Base-by-base conservation (phyloP, 2,888 invertebrate species). In the Phoenoteleia sp. region DNA sequence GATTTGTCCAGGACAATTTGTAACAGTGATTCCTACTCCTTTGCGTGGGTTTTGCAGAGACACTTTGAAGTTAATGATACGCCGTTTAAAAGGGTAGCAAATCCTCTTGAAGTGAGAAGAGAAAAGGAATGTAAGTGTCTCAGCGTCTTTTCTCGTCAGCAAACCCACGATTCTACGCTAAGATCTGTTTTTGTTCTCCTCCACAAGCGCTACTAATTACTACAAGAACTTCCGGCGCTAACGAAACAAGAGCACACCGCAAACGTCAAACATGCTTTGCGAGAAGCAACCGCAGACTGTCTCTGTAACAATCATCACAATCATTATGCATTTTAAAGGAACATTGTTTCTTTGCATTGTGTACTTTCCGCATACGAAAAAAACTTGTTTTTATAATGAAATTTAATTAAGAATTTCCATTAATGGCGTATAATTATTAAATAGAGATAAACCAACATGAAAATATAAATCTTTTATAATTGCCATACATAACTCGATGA, bases 161-260 rank as follows among this genome's bases (percentile, higher is more conserved):
- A 29, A 21, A 21, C 21, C 39, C 60, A 39, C 19, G 36, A 23
- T 39, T 60, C 15, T 42, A 5, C 25, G 36, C 13, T 25, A 54
- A 67, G 52, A 49, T 67, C 67, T 52, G 69, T 67, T 54, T 54
- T 54, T 69, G 54, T 69, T 69, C 64, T 64, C 21, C 54, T 54
- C 54, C 54, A 69, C 69, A 69, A 69, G 54, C 69, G 69, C 42
- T 54, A 69, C 69, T 69, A 69, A 69, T 69, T 69, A 54, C 69
- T 69, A 19, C 54, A 39, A 36, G 54, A 54, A 69, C 69, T 69
- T 69, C 69, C 69, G 69, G 11, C 39, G 29, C 54, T 69, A 69
- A 69, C 69, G 69, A 69, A 69, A 69, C 42, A 33, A 64, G 64
- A 64, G 47, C 11, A 17, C 58, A 6, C 23, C 3, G 23, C 49